Conservation (phyloP, 1,140 invertebrate species). For the Trissolcus basalis region DNA sequence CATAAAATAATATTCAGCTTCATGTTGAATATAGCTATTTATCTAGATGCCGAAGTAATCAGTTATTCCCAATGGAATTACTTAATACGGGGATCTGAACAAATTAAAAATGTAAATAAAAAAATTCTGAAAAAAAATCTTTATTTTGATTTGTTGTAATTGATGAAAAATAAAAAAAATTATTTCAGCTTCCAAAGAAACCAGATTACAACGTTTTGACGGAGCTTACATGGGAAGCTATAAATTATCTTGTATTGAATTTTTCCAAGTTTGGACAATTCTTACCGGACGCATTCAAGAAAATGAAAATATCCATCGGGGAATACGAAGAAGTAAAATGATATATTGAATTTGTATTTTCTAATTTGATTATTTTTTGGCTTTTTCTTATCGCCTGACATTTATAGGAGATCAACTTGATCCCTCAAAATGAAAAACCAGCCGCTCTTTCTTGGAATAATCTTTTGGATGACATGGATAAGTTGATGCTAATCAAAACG, state of each 20-base stretch:
- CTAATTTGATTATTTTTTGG: no score
- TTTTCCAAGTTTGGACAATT: constrained; percentile 78
- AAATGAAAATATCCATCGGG: constrained; percentile 79
- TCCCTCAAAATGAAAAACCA: no score
- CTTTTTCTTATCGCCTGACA: no score
- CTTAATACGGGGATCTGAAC: constrained; percentile 81
- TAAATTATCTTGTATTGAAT: constrained; percentile 78
- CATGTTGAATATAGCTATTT: constrained; percentile 86
- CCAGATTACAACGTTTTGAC: constrained; percentile 76
- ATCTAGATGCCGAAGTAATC: constrained; percentile 79
- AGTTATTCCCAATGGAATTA: constrained; percentile 82
- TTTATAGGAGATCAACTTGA: no score
- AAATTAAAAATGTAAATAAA: constrained; percentile 57
- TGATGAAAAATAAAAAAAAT: background rate
- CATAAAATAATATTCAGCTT: constrained; percentile 94
- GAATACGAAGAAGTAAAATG: constrained; percentile 79
- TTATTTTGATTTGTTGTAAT: no score
- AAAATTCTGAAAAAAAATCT: background rate
- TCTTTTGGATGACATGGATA: constrained; percentile 83
- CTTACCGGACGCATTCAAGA: constrained; percentile 75
- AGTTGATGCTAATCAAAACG: constrained; percentile 86
- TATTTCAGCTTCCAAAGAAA: constrained; percentile 73
- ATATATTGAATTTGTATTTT: no score
- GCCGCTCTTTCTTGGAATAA: constrained; percentile 79
- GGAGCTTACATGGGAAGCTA: constrained; percentile 80